phyloP scores from a whole-genome alignment of 2,888 invertebrate genomes.

The Diplolepis rosae region DNA sequence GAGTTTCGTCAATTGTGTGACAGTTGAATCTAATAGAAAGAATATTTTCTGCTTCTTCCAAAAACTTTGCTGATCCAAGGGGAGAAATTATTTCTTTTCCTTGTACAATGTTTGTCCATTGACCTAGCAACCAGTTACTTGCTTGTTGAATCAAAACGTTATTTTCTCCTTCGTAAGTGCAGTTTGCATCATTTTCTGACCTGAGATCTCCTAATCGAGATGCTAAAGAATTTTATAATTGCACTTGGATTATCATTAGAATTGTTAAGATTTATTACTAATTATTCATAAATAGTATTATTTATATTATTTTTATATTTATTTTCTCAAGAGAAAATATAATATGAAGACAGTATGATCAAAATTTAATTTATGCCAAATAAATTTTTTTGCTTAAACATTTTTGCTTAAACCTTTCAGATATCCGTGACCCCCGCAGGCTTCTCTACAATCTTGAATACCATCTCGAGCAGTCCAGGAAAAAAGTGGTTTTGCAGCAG shows the following conservation, averaged over 20 bases:
- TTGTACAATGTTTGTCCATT: slow-evolving; percentile 75
- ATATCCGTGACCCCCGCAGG: slow-evolving; percentile 97
- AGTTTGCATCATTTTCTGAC: slow-evolving; percentile 89
- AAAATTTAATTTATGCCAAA: no score
- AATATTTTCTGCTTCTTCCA: slow-evolving; percentile 76
- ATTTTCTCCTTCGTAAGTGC: slow-evolving; percentile 94
- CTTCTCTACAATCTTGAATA: slow-evolving; percentile 94
- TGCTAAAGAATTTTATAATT: slow-evolving; percentile 73
- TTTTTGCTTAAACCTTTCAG: slow-evolving; percentile 77
- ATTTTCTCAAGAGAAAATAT: no score
- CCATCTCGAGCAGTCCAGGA: slow-evolving; percentile 91
- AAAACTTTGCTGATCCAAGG: slow-evolving; percentile 80
- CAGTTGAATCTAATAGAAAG: slow-evolving; percentile 76
- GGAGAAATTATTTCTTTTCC: slow-evolving; percentile 77
- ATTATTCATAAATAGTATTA: no score
- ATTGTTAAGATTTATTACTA: no score
- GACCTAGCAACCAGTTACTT: slow-evolving; percentile 86
- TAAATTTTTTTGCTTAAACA: neutral
- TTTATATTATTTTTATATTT: no score
- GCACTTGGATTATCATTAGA: no score
- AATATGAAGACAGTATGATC: no score
- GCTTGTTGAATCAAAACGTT: slow-evolving; percentile 91
- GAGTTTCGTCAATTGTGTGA: slow-evolving; percentile 74
- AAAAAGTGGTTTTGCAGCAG: slow-evolving; percentile 84
- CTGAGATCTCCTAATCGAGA: slow-evolving; percentile 84